phyloP scores from a whole-genome alignment of 2,888 invertebrate genomes.

The Colletes collaris region DNA sequence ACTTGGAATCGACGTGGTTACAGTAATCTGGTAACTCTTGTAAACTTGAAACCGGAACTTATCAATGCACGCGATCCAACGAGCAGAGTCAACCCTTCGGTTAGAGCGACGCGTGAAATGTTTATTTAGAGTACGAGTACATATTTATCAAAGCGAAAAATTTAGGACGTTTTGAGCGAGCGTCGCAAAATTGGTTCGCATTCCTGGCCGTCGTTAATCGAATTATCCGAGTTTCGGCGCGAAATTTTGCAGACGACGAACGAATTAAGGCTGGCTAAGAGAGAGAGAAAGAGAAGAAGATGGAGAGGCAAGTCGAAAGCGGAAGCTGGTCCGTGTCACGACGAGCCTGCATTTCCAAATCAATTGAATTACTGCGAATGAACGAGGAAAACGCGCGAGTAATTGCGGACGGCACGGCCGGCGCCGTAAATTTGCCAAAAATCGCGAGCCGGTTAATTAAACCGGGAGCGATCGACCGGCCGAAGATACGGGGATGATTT shows the following conservation, averaged over 20 bases:
- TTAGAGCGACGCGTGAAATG: too few relatives aligned
- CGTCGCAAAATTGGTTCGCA: too few relatives aligned
- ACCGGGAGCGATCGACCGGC: slow-evolving; percentile 12
- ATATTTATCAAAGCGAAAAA: too few relatives aligned
- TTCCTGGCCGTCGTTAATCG: too few relatives aligned
- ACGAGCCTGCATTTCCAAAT: slow-evolving; percentile 26
- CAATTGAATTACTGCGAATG: slow-evolving; percentile 29
- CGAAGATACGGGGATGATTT: slow-evolving; percentile 23
- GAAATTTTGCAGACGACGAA: slow-evolving; percentile 25
- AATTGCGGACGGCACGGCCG: slow-evolving; percentile 33
- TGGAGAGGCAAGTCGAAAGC: background rate
- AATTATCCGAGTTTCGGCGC: too few relatives aligned
- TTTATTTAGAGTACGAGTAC: too few relatives aligned
- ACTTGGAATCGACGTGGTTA: background rate
- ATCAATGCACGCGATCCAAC: background rate
- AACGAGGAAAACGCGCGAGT: slow-evolving; percentile 34
- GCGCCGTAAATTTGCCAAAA: slow-evolving; percentile 47
- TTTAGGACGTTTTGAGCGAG: too few relatives aligned
- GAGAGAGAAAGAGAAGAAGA: too few relatives aligned
- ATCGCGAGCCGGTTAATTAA: slow-evolving; percentile 39
- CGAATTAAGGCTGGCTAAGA: slow-evolving; percentile 41
- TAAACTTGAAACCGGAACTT: slow-evolving; percentile 20
- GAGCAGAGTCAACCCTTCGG: background rate
- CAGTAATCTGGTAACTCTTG: slow-evolving; percentile 9
- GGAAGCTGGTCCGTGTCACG: background rate